These are phyloP conservation scores for Acromyrmex charruanus DNA, from an alignment of 1,140 invertebrate species.

Conservation along the genomic window DNA sequence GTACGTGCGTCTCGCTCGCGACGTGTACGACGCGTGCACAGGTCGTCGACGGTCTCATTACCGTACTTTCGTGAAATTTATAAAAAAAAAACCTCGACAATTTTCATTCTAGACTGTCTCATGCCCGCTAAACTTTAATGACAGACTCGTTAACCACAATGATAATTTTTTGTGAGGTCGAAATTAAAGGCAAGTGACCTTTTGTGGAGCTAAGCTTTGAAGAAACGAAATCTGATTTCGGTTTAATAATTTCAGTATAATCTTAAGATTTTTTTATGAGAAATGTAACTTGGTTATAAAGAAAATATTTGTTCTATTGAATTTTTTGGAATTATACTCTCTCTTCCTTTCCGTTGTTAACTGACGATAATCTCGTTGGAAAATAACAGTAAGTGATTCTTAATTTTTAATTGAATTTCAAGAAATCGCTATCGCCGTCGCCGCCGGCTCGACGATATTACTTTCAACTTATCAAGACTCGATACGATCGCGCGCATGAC, in stretches of 20 bases:
- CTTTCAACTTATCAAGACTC: constrained; percentile 62
- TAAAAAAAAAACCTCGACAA: neutral
- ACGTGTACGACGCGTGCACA: neutral
- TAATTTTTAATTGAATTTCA: constrained; percentile 2
- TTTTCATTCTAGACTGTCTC: neutral
- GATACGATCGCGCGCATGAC: constrained; percentile 49
- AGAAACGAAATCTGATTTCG: neutral
- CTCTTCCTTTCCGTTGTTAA: neutral
- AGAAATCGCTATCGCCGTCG: neutral
- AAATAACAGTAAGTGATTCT: constrained; percentile 21
- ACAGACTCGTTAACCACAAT: neutral
- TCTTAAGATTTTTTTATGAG: neutral
- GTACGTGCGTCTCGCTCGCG: constrained; percentile 33
- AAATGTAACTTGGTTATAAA: neutral
- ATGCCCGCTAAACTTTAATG: neutral
- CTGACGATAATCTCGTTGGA: neutral
- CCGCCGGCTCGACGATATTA: constrained; percentile 10
- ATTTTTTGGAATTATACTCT: neutral
- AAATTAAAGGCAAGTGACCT: neutral
- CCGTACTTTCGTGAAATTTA: neutral
- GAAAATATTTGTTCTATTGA: neutral
- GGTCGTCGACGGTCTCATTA: neutral
- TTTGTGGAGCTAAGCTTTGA: neutral
- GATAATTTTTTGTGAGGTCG: neutral
- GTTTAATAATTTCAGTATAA: neutral